A percentile compares a stretch with the other conserved stretches of the same genome.
phyloP scores from a whole-genome alignment of 2,113 vertebrate species.

The Ailuropoda melanoleuca region DNA sequence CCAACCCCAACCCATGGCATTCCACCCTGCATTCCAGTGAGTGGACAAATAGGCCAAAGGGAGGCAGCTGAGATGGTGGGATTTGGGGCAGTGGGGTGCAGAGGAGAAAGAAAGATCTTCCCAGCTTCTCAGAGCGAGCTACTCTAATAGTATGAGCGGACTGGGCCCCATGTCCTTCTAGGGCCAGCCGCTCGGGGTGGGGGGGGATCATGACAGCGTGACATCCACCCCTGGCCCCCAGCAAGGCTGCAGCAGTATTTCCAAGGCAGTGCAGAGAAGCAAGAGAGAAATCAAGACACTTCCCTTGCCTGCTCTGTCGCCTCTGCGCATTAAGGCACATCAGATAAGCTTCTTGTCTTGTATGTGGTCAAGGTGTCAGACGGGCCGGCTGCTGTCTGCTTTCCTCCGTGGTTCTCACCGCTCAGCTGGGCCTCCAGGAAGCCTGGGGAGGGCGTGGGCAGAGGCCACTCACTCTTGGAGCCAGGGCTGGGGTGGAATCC shows the following conservation, averaged over 20 bases:
- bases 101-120: neutral
- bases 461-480: neutral
- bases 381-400: neutral
- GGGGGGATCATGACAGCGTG: neutral
- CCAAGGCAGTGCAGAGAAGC: neutral
- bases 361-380: slow-evolving; percentile 79
- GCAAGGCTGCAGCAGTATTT: neutral
- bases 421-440: slow-evolving; percentile 36
- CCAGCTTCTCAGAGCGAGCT: neutral
- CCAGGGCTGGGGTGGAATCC: neutral
- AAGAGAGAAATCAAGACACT: slow-evolving; percentile 43
- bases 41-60: neutral
- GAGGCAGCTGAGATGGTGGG: neutral
- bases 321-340: neutral
- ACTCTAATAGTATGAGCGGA: rapidly evolving
- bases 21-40: neutral
- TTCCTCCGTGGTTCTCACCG: slow-evolving; percentile 26
- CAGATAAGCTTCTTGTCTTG: slow-evolving; percentile 55
- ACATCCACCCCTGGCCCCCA: too few species aligned
- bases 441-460: neutral
- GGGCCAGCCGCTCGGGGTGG: neutral
- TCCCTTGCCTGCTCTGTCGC: neutral
- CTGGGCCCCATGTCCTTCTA: rapidly evolving
- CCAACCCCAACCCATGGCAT: neutral
- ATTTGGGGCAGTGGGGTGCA: neutral